Percentiles rank a stretch among this genome's conserved stretches.
These are phyloP conservation scores for Hylaeus anthracinus DNA, from an alignment of 1,140 invertebrate species.

Conservation along the genomic window DNA sequence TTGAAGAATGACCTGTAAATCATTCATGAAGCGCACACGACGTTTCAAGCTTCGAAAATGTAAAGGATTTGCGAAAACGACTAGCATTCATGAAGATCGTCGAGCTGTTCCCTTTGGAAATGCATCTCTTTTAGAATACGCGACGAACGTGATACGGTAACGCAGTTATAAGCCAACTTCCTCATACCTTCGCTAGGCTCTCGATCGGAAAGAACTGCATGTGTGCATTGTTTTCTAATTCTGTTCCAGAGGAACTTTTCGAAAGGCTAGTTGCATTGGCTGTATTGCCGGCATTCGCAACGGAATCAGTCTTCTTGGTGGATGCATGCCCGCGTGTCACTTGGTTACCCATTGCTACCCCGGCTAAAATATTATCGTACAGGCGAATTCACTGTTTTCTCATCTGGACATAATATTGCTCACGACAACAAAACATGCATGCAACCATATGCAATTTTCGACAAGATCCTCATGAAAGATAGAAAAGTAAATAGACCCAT, in stretches of 20 bases:
- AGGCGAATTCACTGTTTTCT: conserved; percentile 8
- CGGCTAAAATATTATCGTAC: conserved; percentile 17
- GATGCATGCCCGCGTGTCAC: conserved; percentile 57
- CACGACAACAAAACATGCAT: conserved; percentile 36
- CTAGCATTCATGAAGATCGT: background rate
- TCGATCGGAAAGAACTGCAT: conserved; percentile 86
- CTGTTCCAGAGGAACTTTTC: conserved; percentile 83
- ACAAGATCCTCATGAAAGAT: conserved; percentile 31
- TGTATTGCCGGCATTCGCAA: conserved; percentile 30
- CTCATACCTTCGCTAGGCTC: conserved; percentile 85
- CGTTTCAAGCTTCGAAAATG: background rate
- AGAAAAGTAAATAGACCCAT: conserved; percentile 7
- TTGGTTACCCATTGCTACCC: conserved; percentile 70
- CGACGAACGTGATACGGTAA: background rate
- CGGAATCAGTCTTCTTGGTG: conserved; percentile 42
- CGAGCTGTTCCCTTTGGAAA: background rate
- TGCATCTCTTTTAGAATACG: too few relatives aligned
- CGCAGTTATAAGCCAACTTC: background rate
- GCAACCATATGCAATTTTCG: conserved; percentile 50
- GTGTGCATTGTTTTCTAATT: conserved; percentile 82
- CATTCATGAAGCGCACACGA: background rate
- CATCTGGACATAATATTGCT: conserved; percentile 31
- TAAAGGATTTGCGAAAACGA: background rate
- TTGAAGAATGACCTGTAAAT: background rate
- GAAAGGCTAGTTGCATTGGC: conserved; percentile 79